Base-by-base conservation (phyloP, 2,888 invertebrate species). In the Stictocephala bisonia region DNA sequence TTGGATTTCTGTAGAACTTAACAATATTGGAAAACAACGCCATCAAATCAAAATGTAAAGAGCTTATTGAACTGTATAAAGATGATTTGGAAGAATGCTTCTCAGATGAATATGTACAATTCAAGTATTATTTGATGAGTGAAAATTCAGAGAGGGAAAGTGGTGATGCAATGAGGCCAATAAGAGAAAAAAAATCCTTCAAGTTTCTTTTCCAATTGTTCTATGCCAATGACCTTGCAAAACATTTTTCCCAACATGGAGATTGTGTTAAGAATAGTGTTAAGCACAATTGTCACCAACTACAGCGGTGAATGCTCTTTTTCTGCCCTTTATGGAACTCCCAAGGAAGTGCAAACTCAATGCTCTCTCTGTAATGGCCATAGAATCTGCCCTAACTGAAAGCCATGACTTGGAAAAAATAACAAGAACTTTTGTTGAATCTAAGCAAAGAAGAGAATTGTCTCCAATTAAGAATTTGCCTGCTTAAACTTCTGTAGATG, bases 1-100 rank as follows among this genome's bases (percentile, higher is more conserved):
- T 68, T 50, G 29, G 26, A 50, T 68, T 50, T 68, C 50, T 68
- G 29, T 68, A 50, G 24, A 50, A 50, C 50, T 29, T 50, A 51
- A 50, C 3, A 50, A 15, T 31, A 68, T 18, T 51, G 31, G 29
- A 68, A 51, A 29, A 50, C 31, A 50, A 68, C 50, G 51, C 68
- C 51, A 50, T 68, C 29, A 68, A 22, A 68, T 68, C 68, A 50
- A 68, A 68, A 68, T 50, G 29, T 51, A 68, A 68, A 29, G 68
- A 29, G 22, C 50, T 68, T 50, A 48, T 67, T 67, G 48, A 67
- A 48, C 67, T 67, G 48, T 67, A 67, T 67, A 48, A 48, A 48
- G 27, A 67, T 67, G 67, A 67, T 48, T 67, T 67, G 67, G 67
- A 67, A 48, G 67, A 48, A 67, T 67, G 67, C 48, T 67, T 67